Conservation (phyloP, 2,888 invertebrate species). For the Cephus rjabovi region DNA sequence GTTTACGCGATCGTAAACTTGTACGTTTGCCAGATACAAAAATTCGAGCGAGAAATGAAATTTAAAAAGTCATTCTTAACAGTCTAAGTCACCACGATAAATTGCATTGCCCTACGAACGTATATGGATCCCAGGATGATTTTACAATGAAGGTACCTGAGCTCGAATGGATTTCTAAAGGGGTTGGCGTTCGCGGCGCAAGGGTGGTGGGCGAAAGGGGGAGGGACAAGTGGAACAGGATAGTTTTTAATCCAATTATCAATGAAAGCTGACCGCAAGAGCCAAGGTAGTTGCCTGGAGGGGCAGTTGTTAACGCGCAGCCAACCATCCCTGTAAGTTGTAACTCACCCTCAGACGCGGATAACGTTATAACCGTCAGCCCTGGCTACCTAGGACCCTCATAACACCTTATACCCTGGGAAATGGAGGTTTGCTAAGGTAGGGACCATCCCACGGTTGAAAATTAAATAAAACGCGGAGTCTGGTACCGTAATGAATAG, state of each 20-base stretch:
- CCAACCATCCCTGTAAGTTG: neutral
- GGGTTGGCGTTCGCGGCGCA: neutral
- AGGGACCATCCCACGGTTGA: neutral
- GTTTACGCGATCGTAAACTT: neutral
- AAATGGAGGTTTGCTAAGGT: neutral
- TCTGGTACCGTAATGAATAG: neutral
- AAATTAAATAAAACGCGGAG: neutral
- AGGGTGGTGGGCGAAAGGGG: neutral
- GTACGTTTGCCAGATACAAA: neutral
- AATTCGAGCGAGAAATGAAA: neutral
- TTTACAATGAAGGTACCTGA: neutral
- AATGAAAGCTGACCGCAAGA: neutral
- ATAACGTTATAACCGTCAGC: neutral
- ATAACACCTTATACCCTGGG: neutral
- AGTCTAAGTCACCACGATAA: neutral
- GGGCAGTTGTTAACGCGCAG: neutral
- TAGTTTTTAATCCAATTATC: neutral
- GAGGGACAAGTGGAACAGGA: neutral
- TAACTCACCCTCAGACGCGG: neutral
- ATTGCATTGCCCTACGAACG: neutral
- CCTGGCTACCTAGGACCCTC: neutral
- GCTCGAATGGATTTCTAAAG: neutral
- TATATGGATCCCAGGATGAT: neutral
- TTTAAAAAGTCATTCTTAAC: neutral
- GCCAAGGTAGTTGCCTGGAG: neutral